Evolutionary conservation across 2,113 vertebrate species (phyloP).

Genomic region (Siniperca knerii): DNA sequence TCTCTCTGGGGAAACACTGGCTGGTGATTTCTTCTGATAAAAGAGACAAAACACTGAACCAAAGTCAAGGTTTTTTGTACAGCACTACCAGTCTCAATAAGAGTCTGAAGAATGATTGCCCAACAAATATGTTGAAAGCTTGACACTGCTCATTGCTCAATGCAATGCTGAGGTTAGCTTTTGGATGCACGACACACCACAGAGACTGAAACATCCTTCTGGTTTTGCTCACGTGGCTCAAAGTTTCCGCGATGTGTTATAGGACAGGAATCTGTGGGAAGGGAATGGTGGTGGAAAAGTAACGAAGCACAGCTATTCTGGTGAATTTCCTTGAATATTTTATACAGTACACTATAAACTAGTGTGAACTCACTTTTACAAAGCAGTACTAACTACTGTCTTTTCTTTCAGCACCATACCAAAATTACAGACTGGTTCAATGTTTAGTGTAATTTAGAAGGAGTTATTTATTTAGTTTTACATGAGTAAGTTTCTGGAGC

Average conservation of each 20-base stretch:
- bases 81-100: slow-evolving; percentile 36
- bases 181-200: slow-evolving; percentile 58
- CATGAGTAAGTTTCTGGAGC: slow-evolving; percentile 8
- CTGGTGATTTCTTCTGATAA: slow-evolving; percentile 24
- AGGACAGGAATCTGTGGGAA: slow-evolving; percentile 29
- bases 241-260: slow-evolving; percentile 53
- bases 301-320: neutral
- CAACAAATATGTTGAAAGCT: slow-evolving; percentile 40
- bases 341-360: too few relatives aligned
- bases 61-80: slow-evolving; percentile 16
- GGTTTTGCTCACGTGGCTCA: slow-evolving; percentile 35
- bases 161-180: slow-evolving; percentile 45
- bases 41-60: slow-evolving; percentile 54
- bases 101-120: slow-evolving; percentile 25
- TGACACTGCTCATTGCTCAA: slow-evolving; percentile 42
- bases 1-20: slow-evolving; percentile 49
- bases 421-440: neutral
- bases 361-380: neutral
- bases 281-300: neutral
- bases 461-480: slow-evolving; percentile 4
- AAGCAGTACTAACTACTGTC: neutral
- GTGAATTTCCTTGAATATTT: neutral
- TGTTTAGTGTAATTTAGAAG: neutral
- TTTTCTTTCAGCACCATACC: neutral
- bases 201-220: slow-evolving; percentile 46